These are phyloP conservation scores for Caenorhabditis sp. DNA, from an alignment of 2,888 invertebrate genomes.

Conservation along the genomic window DNA sequence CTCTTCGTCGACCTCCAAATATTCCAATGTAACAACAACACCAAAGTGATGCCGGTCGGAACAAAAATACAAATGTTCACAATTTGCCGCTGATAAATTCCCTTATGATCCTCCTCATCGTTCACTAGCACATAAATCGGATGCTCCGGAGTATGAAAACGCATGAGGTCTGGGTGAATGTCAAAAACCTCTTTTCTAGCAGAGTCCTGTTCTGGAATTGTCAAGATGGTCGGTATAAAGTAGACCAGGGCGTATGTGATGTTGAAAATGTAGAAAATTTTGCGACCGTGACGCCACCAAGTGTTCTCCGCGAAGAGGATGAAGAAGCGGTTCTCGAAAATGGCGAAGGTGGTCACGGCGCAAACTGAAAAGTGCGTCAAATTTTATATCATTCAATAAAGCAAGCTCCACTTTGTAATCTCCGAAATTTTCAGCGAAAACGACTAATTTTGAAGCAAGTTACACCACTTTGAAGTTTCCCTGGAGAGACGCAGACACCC, in stretches of 20 bases:
- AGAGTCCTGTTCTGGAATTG: background rate
- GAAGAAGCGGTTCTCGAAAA: constrained; percentile 24
- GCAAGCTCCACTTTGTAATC: no score
- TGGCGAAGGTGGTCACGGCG: background rate
- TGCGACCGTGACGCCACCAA: constrained; percentile 3
- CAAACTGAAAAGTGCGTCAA: no score
- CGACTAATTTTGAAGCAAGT: background rate
- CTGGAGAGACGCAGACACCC: background rate
- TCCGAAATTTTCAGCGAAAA: background rate
- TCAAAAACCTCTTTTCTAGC: constrained; percentile 6
- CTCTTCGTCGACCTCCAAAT: background rate
- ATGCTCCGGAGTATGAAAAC: background rate
- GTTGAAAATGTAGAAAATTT: background rate
- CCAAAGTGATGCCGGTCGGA: background rate
- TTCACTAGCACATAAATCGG: constrained; percentile 1
- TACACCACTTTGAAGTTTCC: background rate
- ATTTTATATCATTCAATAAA: no score
- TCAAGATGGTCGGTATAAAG: constrained; percentile 9
- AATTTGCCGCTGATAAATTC: background rate
- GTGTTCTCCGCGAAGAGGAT: constrained; percentile 12
- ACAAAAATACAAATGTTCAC: background rate
- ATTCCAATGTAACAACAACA: constrained; percentile 6
- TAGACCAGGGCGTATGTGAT: background rate
- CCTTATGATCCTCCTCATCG: background rate
- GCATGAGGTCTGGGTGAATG: background rate